Base-by-base conservation (phyloP, 2,797 vertebrate genomes). In the Syngnathus acus region DNA sequence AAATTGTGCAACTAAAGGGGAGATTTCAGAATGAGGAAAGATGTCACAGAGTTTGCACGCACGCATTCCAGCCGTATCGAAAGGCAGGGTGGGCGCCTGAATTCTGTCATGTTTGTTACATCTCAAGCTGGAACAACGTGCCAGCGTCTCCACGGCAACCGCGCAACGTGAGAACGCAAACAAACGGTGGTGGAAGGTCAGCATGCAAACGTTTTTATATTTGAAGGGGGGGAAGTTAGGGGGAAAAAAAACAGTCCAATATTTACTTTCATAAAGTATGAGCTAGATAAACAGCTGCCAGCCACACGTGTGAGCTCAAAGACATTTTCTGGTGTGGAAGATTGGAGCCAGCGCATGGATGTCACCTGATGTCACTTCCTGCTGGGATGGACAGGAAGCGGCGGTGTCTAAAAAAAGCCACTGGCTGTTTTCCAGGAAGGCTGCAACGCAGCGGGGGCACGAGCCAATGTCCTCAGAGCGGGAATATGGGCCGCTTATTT, bases 21-120 rank as follows among this genome's bases (percentile, higher is more conserved):
- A 68, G 74, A 65, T 65, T 66, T 48, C 71, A 76, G 76, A 69
- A 78, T 76, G 69, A 74, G 86, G 82, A 73, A 84, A 89, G 82
- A 89, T 87, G 86, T 87, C 84, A 85, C 79, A 71, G 82, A 88
- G 79, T 90, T 89, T 89, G 86, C 87, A 82, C 81, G 84, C 86
- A 89, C 10, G 26, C 42, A 43, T 89, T 90, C 88, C 89, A 87
- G 47, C 32, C 32, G 85, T 81, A 85, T 89, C 84, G 81, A 84
- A 87, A 89, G 79, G 21, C 13, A 88, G 90, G 91, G 89, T 89
- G 90, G 89, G 82, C 26, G 88, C 87, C 86, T 79, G 85, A 91
- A 89, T 91, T 89, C 86, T 90, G 91, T 91, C 82, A 89, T 86
- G 89, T 92, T 91, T 90, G 87, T 90, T 91, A 87, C 87, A 89